These are phyloP conservation scores for Pogonomyrmex californicus DNA, from an alignment of 1,140 invertebrate genomes.

Conservation along the genomic window DNA sequence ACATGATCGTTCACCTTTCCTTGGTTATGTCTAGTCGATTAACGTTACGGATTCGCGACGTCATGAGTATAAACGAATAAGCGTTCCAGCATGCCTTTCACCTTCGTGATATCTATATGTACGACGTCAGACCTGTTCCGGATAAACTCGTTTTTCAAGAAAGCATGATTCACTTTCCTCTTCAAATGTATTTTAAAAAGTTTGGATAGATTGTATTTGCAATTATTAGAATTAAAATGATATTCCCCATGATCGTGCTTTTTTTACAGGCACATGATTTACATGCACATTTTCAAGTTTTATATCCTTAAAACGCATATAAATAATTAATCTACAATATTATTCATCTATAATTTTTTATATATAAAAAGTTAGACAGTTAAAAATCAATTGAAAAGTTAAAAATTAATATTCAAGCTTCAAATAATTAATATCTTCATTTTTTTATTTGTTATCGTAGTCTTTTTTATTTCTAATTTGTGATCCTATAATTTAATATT, in stretches of 20 bases:
- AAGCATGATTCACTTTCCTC: slow-evolving; percentile 66
- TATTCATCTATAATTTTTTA: slow-evolving; percentile 4
- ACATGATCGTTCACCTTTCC: slow-evolving; percentile 63
- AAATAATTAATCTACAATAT: background rate
- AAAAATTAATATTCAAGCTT: background rate
- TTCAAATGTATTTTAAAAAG: slow-evolving; percentile 24
- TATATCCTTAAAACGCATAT: background rate
- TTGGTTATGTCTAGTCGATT: slow-evolving; percentile 47
- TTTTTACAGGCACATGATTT: background rate
- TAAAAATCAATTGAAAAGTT: background rate
- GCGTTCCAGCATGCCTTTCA: slow-evolving; percentile 78
- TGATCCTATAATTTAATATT: background rate
- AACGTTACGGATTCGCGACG: slow-evolving; percentile 75
- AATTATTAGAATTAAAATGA: background rate
- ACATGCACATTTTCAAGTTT: background rate
- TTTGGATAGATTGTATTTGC: background rate
- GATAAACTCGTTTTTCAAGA: slow-evolving; percentile 70
- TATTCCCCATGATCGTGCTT: background rate
- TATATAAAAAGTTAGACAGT: background rate
- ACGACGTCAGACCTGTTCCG: slow-evolving; percentile 65
- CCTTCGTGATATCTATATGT: slow-evolving; percentile 74
- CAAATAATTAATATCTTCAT: background rate
- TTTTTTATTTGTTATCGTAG: background rate
- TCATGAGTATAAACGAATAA: slow-evolving; percentile 75
- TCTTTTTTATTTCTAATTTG: background rate